phyloP scores from a whole-genome alignment of 2,888 invertebrate genomes.

The Scrobipalpa atriplicella region DNA sequence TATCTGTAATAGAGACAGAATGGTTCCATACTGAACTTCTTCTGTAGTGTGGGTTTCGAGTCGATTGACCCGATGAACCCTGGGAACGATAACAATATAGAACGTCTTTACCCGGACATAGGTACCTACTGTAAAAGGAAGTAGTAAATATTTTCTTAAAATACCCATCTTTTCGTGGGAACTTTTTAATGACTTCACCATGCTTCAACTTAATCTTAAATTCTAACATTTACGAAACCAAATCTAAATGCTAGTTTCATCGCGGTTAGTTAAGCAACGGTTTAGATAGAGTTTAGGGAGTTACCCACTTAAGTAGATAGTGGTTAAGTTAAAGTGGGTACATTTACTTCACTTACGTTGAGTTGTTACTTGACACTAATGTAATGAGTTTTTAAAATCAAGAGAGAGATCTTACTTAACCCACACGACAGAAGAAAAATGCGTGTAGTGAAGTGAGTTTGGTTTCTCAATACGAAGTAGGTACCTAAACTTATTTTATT shows the following conservation, averaged over 20 bases:
- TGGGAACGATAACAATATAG: too few species aligned
- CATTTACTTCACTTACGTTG: neutral
- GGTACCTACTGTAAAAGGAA: too few species aligned
- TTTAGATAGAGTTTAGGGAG: conserved; percentile 2
- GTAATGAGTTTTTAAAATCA: neutral
- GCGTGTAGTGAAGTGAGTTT: too few species aligned
- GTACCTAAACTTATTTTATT: too few species aligned
- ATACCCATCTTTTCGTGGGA: neutral
- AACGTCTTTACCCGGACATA: too few species aligned
- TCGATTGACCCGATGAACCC: too few species aligned
- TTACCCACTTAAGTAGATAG: neutral
- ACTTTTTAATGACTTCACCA: neutral
- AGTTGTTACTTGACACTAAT: neutral
- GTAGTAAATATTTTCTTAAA: neutral
- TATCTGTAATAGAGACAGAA: too few species aligned
- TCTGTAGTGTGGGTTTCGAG: too few species aligned
- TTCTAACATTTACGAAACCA: neutral
- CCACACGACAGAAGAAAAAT: too few species aligned
- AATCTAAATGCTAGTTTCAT: neutral
- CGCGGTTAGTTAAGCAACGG: conserved; percentile 4
- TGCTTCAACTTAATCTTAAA: neutral
- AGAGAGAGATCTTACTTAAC: neutral
- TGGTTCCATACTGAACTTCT: too few species aligned
- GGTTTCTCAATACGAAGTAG: too few species aligned
- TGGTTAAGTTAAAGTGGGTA: neutral